Evolutionary conservation across 2,113 vertebrate genomes (phyloP).

Genomic region (Cochlearius cochlearius): DNA sequence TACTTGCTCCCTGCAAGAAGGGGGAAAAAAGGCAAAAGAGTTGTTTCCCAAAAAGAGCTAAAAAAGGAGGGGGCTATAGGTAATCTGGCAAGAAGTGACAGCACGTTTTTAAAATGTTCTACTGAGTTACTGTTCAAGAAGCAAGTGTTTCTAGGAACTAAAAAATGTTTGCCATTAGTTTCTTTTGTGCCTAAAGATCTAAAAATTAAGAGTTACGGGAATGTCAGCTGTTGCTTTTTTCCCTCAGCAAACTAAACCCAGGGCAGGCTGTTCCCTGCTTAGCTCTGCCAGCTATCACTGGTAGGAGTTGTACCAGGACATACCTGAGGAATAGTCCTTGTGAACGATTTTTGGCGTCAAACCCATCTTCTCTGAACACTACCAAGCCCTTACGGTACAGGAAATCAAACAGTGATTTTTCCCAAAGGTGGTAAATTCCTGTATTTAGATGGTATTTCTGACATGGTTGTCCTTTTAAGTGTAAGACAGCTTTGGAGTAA

Average conservation of each 20-base stretch:
- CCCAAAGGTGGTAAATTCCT: background rate
- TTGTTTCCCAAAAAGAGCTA: background rate
- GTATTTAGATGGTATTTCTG: background rate
- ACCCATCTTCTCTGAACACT: background rate
- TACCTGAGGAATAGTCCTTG: background rate
- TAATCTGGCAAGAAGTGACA: background rate
- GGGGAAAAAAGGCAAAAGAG: background rate
- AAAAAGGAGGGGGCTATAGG: background rate
- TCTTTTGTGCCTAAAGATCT: background rate
- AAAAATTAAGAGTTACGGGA: background rate
- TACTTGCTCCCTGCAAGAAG: slow-evolving; percentile 73
- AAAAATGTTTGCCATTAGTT: background rate
- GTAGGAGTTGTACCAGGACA: background rate
- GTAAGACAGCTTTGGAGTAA: background rate
- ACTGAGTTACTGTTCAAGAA: background rate
- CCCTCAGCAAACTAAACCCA: background rate
- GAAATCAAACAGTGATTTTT: background rate
- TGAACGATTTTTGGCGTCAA: background rate
- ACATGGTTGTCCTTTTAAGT: background rate
- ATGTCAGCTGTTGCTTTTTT: background rate
- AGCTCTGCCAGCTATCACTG: background rate
- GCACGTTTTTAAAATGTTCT: background rate
- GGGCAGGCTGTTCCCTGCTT: background rate
- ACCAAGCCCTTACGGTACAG: background rate
- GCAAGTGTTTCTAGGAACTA: background rate